phyloP scores from a whole-genome alignment of 2,888 invertebrate species.

The Nephrotoma guestfalica region DNA sequence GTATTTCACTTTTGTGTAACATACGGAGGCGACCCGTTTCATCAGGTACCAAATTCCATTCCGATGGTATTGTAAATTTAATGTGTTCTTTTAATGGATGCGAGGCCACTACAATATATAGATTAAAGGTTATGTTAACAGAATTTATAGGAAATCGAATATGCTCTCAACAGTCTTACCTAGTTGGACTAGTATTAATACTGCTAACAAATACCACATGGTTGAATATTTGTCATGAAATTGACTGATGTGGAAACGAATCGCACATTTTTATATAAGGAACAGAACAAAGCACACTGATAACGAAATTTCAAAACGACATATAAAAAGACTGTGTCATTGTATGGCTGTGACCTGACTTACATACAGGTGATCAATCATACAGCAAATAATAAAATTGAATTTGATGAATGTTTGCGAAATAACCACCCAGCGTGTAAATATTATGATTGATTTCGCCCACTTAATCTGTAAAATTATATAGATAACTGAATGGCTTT shows the following conservation, averaged over 20 bases:
- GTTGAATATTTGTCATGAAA: background rate
- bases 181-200: background rate
- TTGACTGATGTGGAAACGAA: background rate
- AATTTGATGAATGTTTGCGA: too few species aligned
- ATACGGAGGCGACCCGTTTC: background rate
- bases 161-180: background rate
- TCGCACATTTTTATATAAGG: background rate
- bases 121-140: background rate
- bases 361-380: background rate
- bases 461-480: too few species aligned
- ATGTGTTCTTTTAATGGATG: background rate
- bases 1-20: background rate
- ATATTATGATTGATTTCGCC: too few species aligned
- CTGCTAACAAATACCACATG: background rate
- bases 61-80: background rate
- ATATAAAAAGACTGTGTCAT: background rate
- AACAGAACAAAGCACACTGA: background rate
- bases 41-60: slow-evolving; percentile 4
- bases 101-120: background rate
- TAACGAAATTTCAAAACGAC: background rate
- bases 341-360: background rate
- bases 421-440: too few species aligned
- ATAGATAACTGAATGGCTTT: too few species aligned
- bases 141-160: background rate
- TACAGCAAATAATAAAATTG: background rate